These are phyloP conservation scores for Platycercus adscitus DNA, from an alignment of 2,113 vertebrate genomes.

Conservation along the genomic window DNA sequence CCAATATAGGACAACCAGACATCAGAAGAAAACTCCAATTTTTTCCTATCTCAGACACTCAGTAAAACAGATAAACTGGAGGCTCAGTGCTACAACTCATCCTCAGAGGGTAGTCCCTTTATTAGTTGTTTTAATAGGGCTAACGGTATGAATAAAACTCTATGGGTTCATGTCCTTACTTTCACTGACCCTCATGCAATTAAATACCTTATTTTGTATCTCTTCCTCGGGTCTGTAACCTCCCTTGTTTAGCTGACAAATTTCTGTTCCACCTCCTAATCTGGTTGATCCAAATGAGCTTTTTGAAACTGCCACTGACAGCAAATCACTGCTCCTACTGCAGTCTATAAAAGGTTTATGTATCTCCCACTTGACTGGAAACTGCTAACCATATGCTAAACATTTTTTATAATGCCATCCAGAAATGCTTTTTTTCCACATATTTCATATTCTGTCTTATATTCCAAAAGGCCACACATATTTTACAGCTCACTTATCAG, in stretches of 20 bases:
- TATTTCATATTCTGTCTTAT: not conserved
- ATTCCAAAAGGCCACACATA: not conserved
- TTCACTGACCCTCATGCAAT: not conserved
- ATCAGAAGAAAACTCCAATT: fast-evolving
- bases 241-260: not conserved
- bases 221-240: not conserved
- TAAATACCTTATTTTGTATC: not conserved
- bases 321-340: not conserved
- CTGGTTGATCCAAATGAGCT: not conserved
- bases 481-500: constrained; percentile 20
- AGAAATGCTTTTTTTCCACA: not conserved
- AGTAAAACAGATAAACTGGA: not conserved
- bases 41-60: not conserved
- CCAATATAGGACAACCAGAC: not conserved
- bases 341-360: not conserved
- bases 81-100: not conserved
- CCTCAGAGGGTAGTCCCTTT: not conserved
- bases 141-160: not conserved
- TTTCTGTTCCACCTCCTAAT: not conserved
- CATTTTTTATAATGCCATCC: not conserved
- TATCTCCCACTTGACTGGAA: not conserved
- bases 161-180: not conserved
- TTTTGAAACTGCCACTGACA: not conserved
- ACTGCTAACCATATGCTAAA: constrained; percentile 2
- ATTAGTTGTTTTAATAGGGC: not conserved